Conservation (phyloP, 2,113 vertebrate species). For the Phoenicopterus ruber region DNA sequence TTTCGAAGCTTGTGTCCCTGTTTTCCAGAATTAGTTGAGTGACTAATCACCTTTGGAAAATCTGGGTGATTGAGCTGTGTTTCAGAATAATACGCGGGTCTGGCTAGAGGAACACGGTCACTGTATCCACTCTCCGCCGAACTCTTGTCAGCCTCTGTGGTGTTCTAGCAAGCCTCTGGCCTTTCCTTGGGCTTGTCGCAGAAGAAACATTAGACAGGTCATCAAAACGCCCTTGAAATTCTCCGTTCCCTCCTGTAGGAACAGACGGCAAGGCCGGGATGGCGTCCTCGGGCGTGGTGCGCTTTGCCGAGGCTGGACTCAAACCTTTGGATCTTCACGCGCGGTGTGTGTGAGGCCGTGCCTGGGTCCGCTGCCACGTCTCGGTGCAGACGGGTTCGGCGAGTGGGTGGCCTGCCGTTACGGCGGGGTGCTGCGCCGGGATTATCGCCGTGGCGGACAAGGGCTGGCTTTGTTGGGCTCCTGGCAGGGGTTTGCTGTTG, state of each 20-base stretch:
- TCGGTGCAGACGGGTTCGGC: accelerated
- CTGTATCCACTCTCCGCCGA: not conserved
- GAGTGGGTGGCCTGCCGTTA: accelerated
- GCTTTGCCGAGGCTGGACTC: not conserved
- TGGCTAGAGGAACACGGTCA: accelerated
- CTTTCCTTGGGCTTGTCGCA: not conserved
- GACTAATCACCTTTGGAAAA: not conserved
- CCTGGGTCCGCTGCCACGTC: accelerated
- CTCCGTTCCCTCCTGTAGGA: not conserved
- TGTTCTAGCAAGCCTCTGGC: not conserved
- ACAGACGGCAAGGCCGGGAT: not conserved
- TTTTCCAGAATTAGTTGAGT: not conserved
- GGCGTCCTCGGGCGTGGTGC: accelerated
- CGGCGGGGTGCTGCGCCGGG: not conserved
- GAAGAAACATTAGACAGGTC: not conserved
- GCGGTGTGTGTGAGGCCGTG: accelerated
- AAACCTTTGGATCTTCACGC: accelerated
- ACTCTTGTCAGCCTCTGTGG: too few species aligned
- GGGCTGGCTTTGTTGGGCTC: not conserved
- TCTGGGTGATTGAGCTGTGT: not conserved
- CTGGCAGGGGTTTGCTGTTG: not conserved
- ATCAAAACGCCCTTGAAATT: not conserved
- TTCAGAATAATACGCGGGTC: not conserved
- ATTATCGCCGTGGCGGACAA: accelerated
- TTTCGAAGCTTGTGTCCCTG: not conserved